Base-by-base conservation (phyloP, 2,797 vertebrate species). In the Sebastes kiyomatsui region DNA sequence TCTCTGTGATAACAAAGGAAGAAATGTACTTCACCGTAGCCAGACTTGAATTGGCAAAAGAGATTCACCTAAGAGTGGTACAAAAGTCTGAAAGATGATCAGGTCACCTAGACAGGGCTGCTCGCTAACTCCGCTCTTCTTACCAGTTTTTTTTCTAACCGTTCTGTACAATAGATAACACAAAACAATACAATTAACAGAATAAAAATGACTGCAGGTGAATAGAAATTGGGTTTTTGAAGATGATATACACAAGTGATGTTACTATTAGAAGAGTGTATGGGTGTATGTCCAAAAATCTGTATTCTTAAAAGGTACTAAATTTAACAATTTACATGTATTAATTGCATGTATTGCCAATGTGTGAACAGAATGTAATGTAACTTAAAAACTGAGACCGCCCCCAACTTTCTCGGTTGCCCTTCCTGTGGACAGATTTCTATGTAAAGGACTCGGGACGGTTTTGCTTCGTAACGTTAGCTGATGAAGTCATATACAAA, bases 381-480 rank as follows among this genome's bases (percentile, higher is more conserved):
- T 46, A 46, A 46, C 14, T 46, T 46, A 2, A 46, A 46, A 46
- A 46, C 42, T 46, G 42, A 46, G 42, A 18, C 7, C 1, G 7
- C 3, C 3, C 16, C 42, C 42, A 46, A 18, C 6, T 46, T 46
- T 46, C 38, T 42, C 14, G 38, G 38, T 42, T 42, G 38, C 38
- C 38, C 7, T 18, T 46, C 42, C 42, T 46, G 42, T 7, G 42
- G 42, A 46, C 16, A 46, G 46, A 49, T 49, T 49, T 49, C 46
- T 8, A 49, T 49, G 16, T 49, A 49, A 49, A 49, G 46, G 18
- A 20, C 18, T 20, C 46, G 18, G 46, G 46, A 49, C 7, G 46
- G 0, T 20, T 49, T 49, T 0, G 7, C 7, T 20, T 20, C 0
- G 3, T 20, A 49, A 49, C 7, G 46, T 49, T 49, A 20, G 18